A percentile compares a stretch with the other conserved stretches of the same genome.
phyloP scores from a whole-genome alignment of 2,888 invertebrate genomes.

The Periphyllus acericola region DNA sequence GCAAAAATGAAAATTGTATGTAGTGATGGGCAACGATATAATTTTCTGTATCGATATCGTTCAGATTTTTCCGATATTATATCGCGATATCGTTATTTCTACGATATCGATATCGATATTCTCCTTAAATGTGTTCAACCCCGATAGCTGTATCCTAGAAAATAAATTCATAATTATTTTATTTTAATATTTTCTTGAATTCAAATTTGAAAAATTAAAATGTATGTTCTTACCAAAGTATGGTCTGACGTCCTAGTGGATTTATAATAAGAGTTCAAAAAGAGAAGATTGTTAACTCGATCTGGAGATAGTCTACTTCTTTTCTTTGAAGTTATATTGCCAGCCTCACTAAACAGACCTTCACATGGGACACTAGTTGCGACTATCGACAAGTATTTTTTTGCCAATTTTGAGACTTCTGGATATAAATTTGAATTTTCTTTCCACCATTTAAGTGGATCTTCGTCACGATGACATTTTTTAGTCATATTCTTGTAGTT shows the following conservation, averaged over 20 bases:
- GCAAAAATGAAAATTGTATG: too few species aligned
- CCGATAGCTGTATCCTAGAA: not conserved
- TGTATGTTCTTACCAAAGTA: slow-evolving; percentile 16
- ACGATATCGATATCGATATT: too few species aligned
- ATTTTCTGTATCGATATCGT: too few species aligned
- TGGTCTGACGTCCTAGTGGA: slow-evolving; percentile 6
- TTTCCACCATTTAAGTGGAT: not conserved
- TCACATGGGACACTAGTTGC: slow-evolving; percentile 22
- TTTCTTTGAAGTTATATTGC: slow-evolving; percentile 23
- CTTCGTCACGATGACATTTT: not conserved
- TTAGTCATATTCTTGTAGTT: not conserved
- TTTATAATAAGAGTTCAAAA: slow-evolving; percentile 30
- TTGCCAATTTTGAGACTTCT: slow-evolving; percentile 10
- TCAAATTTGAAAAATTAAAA: slow-evolving; percentile 4
- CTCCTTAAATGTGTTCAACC: not conserved
- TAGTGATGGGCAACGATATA: too few species aligned
- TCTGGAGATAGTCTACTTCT: slow-evolving; percentile 27
- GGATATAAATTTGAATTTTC: not conserved
- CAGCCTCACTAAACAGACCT: slow-evolving; percentile 20
- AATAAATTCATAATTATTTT: slow-evolving; percentile 6
- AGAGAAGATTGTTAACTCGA: not conserved
- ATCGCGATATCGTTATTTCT: too few species aligned
- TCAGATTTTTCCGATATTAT: too few species aligned
- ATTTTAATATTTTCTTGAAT: slow-evolving; percentile 5
- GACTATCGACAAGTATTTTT: slow-evolving; percentile 22